A percentile compares a stretch with the other conserved stretches of the same genome.
Evolutionary conservation across 2,888 invertebrate genomes (phyloP).

Genomic region (Xylota sylvarum): DNA sequence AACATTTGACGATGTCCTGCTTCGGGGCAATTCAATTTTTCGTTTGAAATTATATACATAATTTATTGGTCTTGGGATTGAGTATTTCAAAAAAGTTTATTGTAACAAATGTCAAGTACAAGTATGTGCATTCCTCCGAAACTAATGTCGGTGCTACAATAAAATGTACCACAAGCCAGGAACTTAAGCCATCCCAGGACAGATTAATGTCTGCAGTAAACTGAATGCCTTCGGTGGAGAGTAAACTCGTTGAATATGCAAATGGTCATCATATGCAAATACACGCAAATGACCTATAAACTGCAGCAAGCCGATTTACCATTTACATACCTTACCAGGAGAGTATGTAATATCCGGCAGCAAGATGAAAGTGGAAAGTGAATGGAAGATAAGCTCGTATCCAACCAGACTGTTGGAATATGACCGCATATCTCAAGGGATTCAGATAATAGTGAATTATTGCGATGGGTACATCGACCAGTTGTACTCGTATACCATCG

Average conservation of each 20-base stretch:
- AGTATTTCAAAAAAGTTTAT: background rate
- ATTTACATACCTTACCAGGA: background rate
- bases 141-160: too few species aligned
- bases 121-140: too few species aligned
- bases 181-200: background rate
- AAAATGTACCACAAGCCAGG: too few species aligned
- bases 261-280: background rate
- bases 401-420: background rate
- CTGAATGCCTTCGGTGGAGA: background rate
- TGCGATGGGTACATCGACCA: background rate
- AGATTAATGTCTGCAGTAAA: background rate
- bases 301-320: background rate
- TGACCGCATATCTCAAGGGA: background rate
- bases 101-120: too few species aligned
- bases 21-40: background rate
- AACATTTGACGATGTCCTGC: background rate
- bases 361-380: background rate
- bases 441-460: conserved; percentile 1
- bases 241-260: background rate
- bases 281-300: background rate
- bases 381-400: background rate
- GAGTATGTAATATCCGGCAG: background rate
- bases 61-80: background rate
- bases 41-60: background rate
- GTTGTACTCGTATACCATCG: background rate